Evolutionary conservation across 2,113 vertebrate species (phyloP).

Genomic region (Macquaria australasica): DNA sequence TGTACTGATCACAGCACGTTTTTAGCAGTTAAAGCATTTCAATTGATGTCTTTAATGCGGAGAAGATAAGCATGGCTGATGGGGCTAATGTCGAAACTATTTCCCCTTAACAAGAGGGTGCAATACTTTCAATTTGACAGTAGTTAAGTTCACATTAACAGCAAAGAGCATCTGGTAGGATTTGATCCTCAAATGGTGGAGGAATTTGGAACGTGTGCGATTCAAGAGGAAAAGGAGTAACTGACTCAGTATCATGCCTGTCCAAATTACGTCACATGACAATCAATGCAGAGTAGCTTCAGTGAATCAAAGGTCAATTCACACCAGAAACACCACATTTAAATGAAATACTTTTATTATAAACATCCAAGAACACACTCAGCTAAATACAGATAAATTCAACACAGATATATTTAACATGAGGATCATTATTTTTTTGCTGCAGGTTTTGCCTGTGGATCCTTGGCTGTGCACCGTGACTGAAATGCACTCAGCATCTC

Average conservation of each 20-base stretch:
- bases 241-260: slow-evolving; percentile 3
- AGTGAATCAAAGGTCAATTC: slow-evolving; percentile 2
- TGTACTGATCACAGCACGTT: slow-evolving; percentile 25
- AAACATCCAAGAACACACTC: slow-evolving; percentile 54
- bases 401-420: slow-evolving; percentile 16
- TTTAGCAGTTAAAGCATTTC: slow-evolving; percentile 42
- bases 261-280: background rate
- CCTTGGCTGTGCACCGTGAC: slow-evolving; percentile 85
- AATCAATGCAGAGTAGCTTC: background rate
- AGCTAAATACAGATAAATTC: slow-evolving; percentile 52
- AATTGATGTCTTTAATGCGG: slow-evolving; percentile 15
- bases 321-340: background rate
- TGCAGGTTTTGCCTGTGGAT: slow-evolving; percentile 80
- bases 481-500: slow-evolving; percentile 89
- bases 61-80: slow-evolving; percentile 9
- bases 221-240: background rate
- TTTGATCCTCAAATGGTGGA: background rate
- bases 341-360: slow-evolving; percentile 68
- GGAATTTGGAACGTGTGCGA: background rate
- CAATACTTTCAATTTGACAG: background rate
- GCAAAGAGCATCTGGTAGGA: background rate
- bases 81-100: background rate
- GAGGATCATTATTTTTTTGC: slow-evolving; percentile 72
- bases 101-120: background rate
- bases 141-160: background rate